Evolutionary conservation across 2,797 vertebrate species (phyloP).

Genomic region (Myoxocephalus aenaeus): DNA sequence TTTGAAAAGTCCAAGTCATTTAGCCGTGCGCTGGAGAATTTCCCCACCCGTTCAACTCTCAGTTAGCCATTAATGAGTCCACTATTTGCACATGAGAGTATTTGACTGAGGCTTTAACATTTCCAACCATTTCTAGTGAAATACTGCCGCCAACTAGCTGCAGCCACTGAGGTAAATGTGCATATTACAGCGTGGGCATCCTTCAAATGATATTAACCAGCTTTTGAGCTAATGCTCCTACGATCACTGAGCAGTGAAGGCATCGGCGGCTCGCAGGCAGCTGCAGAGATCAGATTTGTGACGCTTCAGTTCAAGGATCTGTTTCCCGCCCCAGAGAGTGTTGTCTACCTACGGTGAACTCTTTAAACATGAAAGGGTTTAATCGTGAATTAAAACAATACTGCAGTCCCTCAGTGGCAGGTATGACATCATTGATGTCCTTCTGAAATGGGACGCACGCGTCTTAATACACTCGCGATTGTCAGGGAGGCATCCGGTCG

Average conservation of each 20-base stretch:
- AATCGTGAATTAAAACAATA: constrained; percentile 41
- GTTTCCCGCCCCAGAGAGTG: not conserved
- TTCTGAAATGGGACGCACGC: constrained; percentile 16
- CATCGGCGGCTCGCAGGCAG: constrained; percentile 30
- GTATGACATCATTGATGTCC: constrained; percentile 24
- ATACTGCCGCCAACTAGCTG: constrained; percentile 36
- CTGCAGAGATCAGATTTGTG: constrained; percentile 39
- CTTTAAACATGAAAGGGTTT: constrained; percentile 31
- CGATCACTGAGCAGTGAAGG: constrained; percentile 25
- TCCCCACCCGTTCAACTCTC: constrained; percentile 53
- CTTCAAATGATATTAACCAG: constrained; percentile 32
- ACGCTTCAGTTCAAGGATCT: constrained; percentile 33
- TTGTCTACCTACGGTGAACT: constrained; percentile 14
- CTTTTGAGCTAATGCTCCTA: constrained; percentile 23
- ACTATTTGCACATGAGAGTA: constrained; percentile 69
- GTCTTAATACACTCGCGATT: constrained; percentile 32
- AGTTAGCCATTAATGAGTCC: constrained; percentile 67
- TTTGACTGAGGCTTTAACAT: constrained; percentile 69
- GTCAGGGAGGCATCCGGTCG: constrained; percentile 25
- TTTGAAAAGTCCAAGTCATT: constrained; percentile 73
- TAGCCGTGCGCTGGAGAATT: constrained; percentile 56
- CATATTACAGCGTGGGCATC: constrained; percentile 19
- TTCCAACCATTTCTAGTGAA: constrained; percentile 60
- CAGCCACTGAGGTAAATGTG: constrained; percentile 30
- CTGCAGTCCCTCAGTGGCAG: not conserved